These are phyloP conservation scores for Peromyscus aztecus DNA, from an alignment of 2,797 vertebrate species.

Conservation along the genomic window DNA sequence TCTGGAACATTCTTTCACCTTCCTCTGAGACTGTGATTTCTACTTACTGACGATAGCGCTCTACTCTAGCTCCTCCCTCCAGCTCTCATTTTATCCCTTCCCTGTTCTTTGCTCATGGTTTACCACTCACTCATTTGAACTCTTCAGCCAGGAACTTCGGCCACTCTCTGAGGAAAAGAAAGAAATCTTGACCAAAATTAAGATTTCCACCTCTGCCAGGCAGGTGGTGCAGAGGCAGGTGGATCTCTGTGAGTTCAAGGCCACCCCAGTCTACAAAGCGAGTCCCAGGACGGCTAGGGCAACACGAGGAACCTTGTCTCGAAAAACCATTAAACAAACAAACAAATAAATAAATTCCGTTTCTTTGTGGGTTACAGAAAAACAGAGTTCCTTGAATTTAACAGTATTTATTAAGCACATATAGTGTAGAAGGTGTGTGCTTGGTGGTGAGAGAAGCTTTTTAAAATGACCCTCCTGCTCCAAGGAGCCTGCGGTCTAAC, in stretches of 20 bases:
- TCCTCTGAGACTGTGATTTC: neutral
- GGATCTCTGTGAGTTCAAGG: neutral
- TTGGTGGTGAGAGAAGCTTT: neutral
- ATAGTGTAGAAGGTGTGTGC: neutral
- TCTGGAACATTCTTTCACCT: neutral
- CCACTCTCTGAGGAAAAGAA: neutral
- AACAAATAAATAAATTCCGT: neutral
- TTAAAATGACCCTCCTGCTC: neutral
- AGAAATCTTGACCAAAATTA: slow-evolving; percentile 1
- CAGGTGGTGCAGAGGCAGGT: neutral
- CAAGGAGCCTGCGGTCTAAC: neutral
- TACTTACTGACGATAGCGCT: neutral
- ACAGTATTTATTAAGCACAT: neutral
- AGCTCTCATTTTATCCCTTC: neutral
- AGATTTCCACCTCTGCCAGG: slow-evolving; percentile 1
- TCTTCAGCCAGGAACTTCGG: slow-evolving; percentile 17
- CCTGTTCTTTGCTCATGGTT: neutral
- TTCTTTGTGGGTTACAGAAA: slow-evolving; percentile 29
- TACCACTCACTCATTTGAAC: neutral
- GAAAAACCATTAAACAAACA: too few species aligned
- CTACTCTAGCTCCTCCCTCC: neutral
- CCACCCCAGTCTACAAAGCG: neutral
- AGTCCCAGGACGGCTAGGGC: neutral
- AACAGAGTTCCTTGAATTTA: neutral
- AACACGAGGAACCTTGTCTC: neutral